These are phyloP conservation scores for Dryas iulia DNA, from an alignment of 1,140 invertebrate species.

Conservation along the genomic window DNA sequence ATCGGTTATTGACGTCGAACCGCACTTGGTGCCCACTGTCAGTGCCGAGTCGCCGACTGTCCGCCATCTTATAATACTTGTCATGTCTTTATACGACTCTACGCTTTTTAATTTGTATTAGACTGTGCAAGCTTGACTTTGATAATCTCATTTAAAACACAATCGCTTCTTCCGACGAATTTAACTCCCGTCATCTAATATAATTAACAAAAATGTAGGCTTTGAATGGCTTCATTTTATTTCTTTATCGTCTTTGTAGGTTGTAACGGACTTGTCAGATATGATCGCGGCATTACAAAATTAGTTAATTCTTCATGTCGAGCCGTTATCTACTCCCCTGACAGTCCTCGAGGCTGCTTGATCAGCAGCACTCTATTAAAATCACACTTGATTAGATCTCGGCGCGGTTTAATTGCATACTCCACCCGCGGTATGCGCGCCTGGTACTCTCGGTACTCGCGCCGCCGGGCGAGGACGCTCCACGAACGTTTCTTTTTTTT, in stretches of 20 bases:
- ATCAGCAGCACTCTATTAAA: slow-evolving; percentile 64
- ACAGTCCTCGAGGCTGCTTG: slow-evolving; percentile 32
- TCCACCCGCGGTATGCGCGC: slow-evolving; percentile 52
- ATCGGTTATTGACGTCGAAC: slow-evolving; percentile 43
- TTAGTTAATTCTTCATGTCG: slow-evolving; percentile 29
- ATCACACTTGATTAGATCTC: slow-evolving; percentile 72
- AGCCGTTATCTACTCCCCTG: slow-evolving; percentile 34
- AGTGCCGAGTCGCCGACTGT: too few relatives aligned
- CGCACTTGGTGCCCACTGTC: slow-evolving; percentile 30
- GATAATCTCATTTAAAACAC: neutral
- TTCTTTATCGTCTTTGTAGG: neutral
- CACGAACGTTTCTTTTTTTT: slow-evolving; percentile 48
- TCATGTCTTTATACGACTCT: slow-evolving; percentile 13
- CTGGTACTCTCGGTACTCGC: slow-evolving; percentile 45
- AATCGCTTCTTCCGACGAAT: neutral
- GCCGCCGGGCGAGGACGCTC: slow-evolving; percentile 41
- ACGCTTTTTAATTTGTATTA: neutral
- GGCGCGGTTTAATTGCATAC: slow-evolving; percentile 64
- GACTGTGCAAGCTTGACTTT: neutral
- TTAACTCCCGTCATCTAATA: neutral
- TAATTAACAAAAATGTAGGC: neutral
- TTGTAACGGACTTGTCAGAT: slow-evolving; percentile 29
- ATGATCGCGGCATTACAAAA: slow-evolving; percentile 29
- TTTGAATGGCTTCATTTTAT: neutral
- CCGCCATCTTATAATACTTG: slow-evolving; percentile 35